phyloP scores from a whole-genome alignment of 2,113 vertebrate genomes.

The Brachypteracias leptosomus region DNA sequence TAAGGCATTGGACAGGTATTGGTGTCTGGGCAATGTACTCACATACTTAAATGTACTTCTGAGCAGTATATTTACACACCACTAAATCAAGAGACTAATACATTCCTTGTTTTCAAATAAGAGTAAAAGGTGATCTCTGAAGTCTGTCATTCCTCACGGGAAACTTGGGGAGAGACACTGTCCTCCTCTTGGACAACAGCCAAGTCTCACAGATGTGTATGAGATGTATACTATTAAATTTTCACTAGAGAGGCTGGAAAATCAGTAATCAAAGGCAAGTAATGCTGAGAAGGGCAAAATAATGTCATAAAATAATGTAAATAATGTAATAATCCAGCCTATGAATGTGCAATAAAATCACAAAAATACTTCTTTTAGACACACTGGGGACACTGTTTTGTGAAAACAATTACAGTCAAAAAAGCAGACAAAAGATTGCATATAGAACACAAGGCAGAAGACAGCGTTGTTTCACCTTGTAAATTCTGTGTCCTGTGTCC shows the following conservation, averaged over 20 bases:
- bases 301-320: background rate
- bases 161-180: background rate
- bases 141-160: background rate
- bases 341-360: background rate
- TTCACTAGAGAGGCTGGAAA: background rate
- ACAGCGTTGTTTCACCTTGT: background rate
- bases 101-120: background rate
- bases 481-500: background rate
- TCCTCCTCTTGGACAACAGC: background rate
- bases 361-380: background rate
- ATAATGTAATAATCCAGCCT: background rate
- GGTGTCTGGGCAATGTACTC: background rate
- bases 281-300: conserved; percentile 10
- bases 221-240: background rate
- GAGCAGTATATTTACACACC: background rate
- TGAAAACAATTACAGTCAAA: background rate
- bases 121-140: background rate
- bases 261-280: background rate
- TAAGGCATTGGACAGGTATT: background rate
- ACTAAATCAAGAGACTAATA: background rate
- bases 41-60: background rate
- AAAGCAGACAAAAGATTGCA: background rate
- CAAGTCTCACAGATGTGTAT: background rate
- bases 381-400: background rate
- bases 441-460: background rate